A percentile compares a stretch with the other conserved stretches of the same genome.
phyloP scores from a whole-genome alignment of 2,888 invertebrate genomes.

The Megamerina dolium region DNA sequence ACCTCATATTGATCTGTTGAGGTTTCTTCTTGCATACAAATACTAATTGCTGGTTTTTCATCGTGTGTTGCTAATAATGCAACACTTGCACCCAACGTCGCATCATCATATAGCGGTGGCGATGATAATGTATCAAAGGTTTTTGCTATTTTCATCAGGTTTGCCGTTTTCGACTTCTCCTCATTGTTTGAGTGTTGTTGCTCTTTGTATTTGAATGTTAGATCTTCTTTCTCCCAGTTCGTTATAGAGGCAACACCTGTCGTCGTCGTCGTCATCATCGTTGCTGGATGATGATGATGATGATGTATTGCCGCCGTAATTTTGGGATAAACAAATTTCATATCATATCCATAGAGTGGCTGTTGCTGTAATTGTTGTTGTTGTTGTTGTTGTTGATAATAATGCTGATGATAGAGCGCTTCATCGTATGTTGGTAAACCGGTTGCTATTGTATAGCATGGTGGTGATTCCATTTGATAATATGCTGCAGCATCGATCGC shows the following conservation, averaged over 20 bases:
- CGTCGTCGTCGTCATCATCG: slow-evolving; percentile 9
- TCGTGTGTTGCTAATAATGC: slow-evolving; percentile 4
- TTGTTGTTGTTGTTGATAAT: too few relatives aligned
- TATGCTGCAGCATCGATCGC: slow-evolving; percentile 28
- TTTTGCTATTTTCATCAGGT: slow-evolving; percentile 14
- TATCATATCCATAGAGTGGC: slow-evolving; percentile 44
- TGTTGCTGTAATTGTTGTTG: too few relatives aligned
- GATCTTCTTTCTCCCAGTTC: slow-evolving; percentile 37
- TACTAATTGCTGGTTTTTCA: slow-evolving; percentile 1
- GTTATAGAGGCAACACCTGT: slow-evolving; percentile 15
- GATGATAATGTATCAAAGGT: slow-evolving; percentile 15
- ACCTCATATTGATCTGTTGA: too few relatives aligned
- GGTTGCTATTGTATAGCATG: slow-evolving; percentile 60
- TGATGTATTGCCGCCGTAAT: slow-evolving; percentile 43
- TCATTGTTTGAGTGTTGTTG: slow-evolving; percentile 20
- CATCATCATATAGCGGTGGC: slow-evolving; percentile 21
- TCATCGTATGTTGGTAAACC: slow-evolving; percentile 60
- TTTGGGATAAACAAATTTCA: slow-evolving; percentile 45
- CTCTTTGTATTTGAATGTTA: slow-evolving; percentile 30
- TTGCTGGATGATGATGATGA: slow-evolving; percentile 29
- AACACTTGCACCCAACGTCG: slow-evolving; percentile 6
- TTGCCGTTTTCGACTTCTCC: slow-evolving; percentile 13
- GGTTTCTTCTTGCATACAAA: too few relatives aligned
- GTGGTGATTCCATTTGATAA: slow-evolving; percentile 53
- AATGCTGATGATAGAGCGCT: slow-evolving; percentile 54